A percentile compares a stretch with the other conserved stretches of the same genome.
Conservation (phyloP, 2,113 vertebrate genomes). For the Propithecus coquereli region DNA sequence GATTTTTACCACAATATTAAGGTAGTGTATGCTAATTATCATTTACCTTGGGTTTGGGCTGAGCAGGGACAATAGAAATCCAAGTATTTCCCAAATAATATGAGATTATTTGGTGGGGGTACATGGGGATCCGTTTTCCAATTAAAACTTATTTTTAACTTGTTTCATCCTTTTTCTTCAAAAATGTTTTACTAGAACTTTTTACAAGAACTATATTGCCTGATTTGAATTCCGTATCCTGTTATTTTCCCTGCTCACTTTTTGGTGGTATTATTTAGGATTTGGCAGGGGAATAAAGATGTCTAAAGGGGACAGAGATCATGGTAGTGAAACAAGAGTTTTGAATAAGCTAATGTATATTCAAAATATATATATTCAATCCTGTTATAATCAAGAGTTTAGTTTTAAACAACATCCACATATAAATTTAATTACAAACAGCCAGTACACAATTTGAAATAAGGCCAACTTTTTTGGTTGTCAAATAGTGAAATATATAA, state of each 20-base stretch:
- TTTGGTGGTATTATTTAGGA: conserved; percentile 13
- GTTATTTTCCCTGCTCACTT: not conserved
- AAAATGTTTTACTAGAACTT: not conserved
- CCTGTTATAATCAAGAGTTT: conserved; percentile 54
- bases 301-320: not conserved
- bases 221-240: conserved; percentile 1
- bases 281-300: not conserved
- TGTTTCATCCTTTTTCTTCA: not conserved
- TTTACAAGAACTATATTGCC: not conserved
- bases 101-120: not conserved
- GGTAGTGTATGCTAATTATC: conserved; percentile 6
- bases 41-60: not conserved
- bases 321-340: conserved; percentile 41
- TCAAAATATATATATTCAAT: conserved; percentile 51
- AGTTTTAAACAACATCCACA: conserved; percentile 61
- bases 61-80: not conserved
- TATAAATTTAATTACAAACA: conserved; percentile 61
- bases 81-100: conserved; percentile 2
- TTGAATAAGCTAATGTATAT: conserved; percentile 34
- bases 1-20: conserved; percentile 43
- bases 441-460: conserved; percentile 60
- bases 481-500: conserved; percentile 62
- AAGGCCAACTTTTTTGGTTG: conserved; percentile 48
- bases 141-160: conserved; percentile 23
- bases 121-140: not conserved